Conservation (phyloP, 64 coral and sea anemone species). For the Actinia equina region DNA sequence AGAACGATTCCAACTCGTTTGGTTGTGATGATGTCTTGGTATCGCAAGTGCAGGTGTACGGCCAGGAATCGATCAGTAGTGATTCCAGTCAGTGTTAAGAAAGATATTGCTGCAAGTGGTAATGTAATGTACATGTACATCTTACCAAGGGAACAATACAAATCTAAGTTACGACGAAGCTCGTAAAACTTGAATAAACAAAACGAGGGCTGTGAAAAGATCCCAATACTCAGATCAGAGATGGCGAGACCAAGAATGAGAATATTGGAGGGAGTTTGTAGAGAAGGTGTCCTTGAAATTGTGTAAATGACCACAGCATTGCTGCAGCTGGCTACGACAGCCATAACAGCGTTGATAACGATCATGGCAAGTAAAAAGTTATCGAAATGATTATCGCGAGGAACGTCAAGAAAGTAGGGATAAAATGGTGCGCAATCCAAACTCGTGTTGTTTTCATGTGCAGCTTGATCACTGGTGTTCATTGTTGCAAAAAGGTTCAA, state of each 20-base stretch:
- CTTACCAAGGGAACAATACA: not conserved
- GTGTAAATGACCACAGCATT: not conserved
- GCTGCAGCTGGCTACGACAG: not conserved
- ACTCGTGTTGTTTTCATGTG: not conserved
- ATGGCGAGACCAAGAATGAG: not conserved
- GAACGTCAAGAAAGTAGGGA: not conserved
- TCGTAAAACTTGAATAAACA: not conserved
- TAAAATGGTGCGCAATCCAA: not conserved
- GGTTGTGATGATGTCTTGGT: not conserved
- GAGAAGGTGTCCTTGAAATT: slow-evolving; percentile 7
- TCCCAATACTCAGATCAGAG: no score
- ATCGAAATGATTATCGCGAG: not conserved
- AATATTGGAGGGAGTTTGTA: slow-evolving; percentile 14
- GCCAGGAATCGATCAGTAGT: not conserved
- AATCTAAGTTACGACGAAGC: not conserved
- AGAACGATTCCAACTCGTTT: not conserved
- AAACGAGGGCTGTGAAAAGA: not conserved
- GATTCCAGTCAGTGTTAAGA: no score
- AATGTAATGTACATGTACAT: no score
- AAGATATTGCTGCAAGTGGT: no score
- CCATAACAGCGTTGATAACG: not conserved
- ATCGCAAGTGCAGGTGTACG: not conserved
- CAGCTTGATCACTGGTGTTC: no score
- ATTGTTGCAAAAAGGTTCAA: no score
- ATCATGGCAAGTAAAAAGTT: slow-evolving; percentile 2